Percentiles rank a stretch among this genome's conserved stretches.
These are phyloP conservation scores for Ephialtes manifestator DNA, from an alignment of 2,888 invertebrate species.

Conservation along the genomic window DNA sequence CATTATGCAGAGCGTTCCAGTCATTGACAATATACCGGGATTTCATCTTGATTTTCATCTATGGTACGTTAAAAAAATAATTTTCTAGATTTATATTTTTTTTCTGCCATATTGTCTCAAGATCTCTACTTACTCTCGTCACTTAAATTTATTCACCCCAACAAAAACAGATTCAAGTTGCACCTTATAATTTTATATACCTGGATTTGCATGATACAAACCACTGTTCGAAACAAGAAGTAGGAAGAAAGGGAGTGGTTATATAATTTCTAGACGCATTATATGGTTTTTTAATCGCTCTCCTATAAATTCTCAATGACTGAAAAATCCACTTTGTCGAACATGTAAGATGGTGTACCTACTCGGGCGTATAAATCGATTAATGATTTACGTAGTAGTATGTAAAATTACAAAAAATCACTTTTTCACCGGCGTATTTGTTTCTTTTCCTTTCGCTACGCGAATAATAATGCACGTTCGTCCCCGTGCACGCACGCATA, in stretches of 20 bases:
- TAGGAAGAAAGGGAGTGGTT: background rate
- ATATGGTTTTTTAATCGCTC: background rate
- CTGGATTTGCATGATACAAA: background rate
- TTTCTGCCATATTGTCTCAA: slow-evolving; percentile 12
- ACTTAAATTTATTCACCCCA: slow-evolving; percentile 32
- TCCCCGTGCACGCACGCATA: slow-evolving; percentile 65
- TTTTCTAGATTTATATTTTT: slow-evolving; percentile 40
- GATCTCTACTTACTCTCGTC: slow-evolving; percentile 14
- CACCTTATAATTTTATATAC: background rate
- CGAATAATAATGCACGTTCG: slow-evolving; percentile 69
- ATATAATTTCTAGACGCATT: slow-evolving; percentile 8
- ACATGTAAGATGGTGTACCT: slow-evolving; percentile 4
- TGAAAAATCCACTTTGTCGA: slow-evolving; percentile 25
- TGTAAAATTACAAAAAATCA: slow-evolving; percentile 35
- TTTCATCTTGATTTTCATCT: background rate
- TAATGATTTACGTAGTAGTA: slow-evolving; percentile 21
- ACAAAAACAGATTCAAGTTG: slow-evolving; percentile 9
- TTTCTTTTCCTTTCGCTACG: slow-evolving; percentile 51
- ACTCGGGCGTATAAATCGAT: slow-evolving; percentile 10
- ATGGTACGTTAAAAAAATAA: slow-evolving; percentile 14
- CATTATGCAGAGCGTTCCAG: slow-evolving; percentile 3
- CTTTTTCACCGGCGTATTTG: slow-evolving; percentile 58
- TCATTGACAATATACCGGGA: slow-evolving; percentile 15
- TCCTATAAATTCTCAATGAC: slow-evolving; percentile 38
- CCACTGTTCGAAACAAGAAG: background rate